A percentile compares a stretch with the other conserved stretches of the same genome.
Conservation (phyloP, 2,113 vertebrate genomes). For the Sakesphorus luctuosus region DNA sequence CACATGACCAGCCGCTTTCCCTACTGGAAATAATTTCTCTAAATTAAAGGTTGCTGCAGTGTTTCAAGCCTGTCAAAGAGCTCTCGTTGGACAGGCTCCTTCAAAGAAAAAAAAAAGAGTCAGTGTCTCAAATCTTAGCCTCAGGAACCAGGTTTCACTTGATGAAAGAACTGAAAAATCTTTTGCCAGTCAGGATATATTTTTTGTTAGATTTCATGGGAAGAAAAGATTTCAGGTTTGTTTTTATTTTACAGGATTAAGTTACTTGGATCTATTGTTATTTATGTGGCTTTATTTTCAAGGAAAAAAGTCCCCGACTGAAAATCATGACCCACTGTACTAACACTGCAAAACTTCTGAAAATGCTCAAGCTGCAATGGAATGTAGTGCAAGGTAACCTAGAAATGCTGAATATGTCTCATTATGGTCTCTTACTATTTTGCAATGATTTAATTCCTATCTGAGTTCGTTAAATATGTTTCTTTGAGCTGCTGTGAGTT, state of each 20-base stretch:
- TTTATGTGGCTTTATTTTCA: neutral
- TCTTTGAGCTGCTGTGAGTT: neutral
- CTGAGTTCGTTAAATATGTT: neutral
- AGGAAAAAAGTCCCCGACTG: neutral
- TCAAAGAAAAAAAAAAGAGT: neutral
- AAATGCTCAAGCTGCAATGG: neutral
- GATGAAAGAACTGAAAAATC: constrained; percentile 59
- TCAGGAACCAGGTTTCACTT: constrained; percentile 24
- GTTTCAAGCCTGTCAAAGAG: constrained; percentile 80
- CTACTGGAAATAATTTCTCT: constrained; percentile 83
- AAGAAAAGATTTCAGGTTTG: constrained; percentile 1
- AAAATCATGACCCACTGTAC: neutral
- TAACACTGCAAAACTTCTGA: neutral
- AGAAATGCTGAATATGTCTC: neutral
- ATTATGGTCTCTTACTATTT: neutral
- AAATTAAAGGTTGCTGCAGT: constrained; percentile 83
- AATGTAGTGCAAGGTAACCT: neutral
- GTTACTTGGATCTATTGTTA: neutral
- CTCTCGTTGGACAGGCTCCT: constrained; percentile 58
- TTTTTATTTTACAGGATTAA: neutral
- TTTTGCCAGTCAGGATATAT: constrained; percentile 28
- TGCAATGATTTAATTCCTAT: neutral
- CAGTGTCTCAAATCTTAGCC: constrained; percentile 46
- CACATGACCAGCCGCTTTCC: constrained; percentile 79
- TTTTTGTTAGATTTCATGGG: constrained; percentile 6